phyloP scores from a whole-genome alignment of 1,140 invertebrate species.

The Polypedilum vanderplanki region DNA sequence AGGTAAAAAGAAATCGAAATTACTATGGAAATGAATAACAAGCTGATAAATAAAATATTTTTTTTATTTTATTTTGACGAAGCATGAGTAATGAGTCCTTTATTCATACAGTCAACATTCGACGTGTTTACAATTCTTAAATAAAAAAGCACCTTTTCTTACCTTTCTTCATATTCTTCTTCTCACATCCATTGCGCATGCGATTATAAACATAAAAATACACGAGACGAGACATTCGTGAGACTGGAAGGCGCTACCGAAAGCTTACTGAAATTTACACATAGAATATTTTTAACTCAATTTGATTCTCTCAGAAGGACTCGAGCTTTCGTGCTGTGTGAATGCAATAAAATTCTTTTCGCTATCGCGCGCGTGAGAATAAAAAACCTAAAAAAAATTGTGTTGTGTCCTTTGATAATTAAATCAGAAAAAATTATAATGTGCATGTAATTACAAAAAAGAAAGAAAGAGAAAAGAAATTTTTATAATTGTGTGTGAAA shows the following conservation, averaged over 20 bases:
- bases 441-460: neutral
- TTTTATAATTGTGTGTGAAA: conserved; percentile 2
- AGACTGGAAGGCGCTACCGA: neutral
- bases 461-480: neutral
- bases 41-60: conserved; percentile 9
- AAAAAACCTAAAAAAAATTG: neutral
- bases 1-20: neutral
- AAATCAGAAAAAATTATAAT: neutral
- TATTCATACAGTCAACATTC: conserved; percentile 11
- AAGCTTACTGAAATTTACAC: neutral
- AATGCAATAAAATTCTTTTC: neutral
- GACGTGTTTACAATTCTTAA: conserved; percentile 12
- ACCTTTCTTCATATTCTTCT: neutral
- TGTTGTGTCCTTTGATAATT: neutral
- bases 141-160: neutral
- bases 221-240: neutral
- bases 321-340: conserved; percentile 10
- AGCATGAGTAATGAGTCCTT: conserved; percentile 6
- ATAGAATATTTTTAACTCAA: neutral
- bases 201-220: neutral
- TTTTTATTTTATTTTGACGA: too few relatives aligned
- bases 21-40: conserved; percentile 4
- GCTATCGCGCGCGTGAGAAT: too few relatives aligned
- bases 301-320: conserved; percentile 3
- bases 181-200: neutral